Evolutionary conservation across 1,140 invertebrate species (phyloP).

Genomic region (Bombus ignitus): DNA sequence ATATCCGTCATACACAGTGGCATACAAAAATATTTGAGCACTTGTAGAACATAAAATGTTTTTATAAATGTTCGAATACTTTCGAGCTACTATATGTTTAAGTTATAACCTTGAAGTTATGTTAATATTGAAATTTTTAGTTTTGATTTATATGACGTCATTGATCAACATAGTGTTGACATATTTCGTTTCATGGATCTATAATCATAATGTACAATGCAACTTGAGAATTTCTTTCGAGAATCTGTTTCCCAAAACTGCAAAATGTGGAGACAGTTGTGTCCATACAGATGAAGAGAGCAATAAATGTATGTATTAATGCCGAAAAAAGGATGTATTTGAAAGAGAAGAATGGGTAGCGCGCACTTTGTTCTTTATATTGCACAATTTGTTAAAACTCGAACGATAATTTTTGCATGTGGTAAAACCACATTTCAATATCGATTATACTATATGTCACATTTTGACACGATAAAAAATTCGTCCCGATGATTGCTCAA

Average conservation of each 20-base stretch:
- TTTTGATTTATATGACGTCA: not conserved
- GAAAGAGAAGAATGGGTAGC: constrained; percentile 34
- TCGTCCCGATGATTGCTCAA: constrained; percentile 45
- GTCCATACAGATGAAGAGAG: constrained; percentile 21
- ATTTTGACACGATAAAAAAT: not conserved
- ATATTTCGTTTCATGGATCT: not conserved
- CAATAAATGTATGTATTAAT: constrained; percentile 27
- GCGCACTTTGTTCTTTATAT: constrained; percentile 44
- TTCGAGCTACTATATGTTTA: not conserved
- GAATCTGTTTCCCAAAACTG: not conserved
- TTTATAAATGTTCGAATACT: too few relatives aligned
- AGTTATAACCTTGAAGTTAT: not conserved
- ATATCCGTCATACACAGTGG: too few relatives aligned
- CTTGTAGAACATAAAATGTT: too few relatives aligned
- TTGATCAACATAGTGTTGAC: not conserved
- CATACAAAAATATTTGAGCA: not conserved
- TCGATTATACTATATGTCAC: not conserved
- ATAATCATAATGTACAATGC: constrained; percentile 1
- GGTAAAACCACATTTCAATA: not conserved
- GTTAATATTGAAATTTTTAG: not conserved
- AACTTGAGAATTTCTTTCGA: constrained; percentile 5
- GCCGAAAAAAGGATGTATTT: not conserved
- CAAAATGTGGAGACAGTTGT: not conserved
- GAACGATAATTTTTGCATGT: constrained; percentile 16
- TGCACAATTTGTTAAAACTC: constrained; percentile 15